Percentiles rank a stretch among this genome's conserved stretches.
phyloP scores from a whole-genome alignment of 2,797 vertebrate genomes.

The Simalia tracyae region DNA sequence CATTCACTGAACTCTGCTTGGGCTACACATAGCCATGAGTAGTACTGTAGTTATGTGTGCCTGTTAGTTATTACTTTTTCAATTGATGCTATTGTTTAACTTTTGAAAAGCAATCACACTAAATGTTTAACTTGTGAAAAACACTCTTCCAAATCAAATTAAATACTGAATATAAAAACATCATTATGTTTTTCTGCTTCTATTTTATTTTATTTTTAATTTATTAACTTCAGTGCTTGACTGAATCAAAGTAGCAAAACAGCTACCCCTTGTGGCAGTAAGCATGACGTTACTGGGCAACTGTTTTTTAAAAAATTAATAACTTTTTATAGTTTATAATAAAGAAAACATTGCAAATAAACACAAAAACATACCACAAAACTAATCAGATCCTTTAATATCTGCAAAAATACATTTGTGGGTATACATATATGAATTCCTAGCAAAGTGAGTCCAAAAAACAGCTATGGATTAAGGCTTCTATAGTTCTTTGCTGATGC shows the following conservation, averaged over 20 bases:
- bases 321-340: background rate
- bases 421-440: background rate
- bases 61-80: background rate
- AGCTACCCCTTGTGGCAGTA: background rate
- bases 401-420: background rate
- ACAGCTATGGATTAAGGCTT: background rate
- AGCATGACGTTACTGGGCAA: background rate
- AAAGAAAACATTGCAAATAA: background rate
- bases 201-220: background rate
- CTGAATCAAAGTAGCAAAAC: slow-evolving; percentile 11
- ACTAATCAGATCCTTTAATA: background rate
- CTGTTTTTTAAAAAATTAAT: background rate
- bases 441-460: background rate
- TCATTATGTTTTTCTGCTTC: background rate
- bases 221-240: background rate
- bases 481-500: background rate
- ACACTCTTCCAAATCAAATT: background rate
- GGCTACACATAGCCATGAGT: background rate
- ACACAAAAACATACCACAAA: background rate
- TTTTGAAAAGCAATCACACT: background rate
- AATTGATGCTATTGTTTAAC: background rate
- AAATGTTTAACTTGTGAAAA: background rate
- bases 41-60: background rate
- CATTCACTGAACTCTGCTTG: background rate
- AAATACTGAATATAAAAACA: background rate